phyloP scores from a whole-genome alignment of 2,888 invertebrate species.

The Pandemis cinnamomeana region DNA sequence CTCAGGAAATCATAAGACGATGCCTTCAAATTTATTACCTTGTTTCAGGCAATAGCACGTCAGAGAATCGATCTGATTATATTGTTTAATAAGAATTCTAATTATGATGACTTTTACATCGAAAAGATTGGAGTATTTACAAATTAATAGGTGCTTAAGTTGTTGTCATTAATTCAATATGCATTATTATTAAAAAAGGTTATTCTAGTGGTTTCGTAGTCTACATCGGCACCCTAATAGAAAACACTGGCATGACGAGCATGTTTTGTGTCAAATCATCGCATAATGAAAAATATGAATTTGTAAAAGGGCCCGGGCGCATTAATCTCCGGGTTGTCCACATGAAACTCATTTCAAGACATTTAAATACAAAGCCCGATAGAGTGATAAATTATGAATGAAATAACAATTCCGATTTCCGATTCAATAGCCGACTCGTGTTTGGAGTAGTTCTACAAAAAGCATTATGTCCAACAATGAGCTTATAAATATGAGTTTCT shows the following conservation, averaged over 20 bases:
- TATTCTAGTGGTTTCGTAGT: conserved; percentile 51
- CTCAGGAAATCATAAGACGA: conserved; percentile 72
- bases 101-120: not conserved
- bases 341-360: conserved; percentile 68
- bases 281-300: conserved; percentile 76
- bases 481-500: conserved; percentile 77
- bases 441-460: conserved; percentile 70
- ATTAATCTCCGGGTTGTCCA: conserved; percentile 71
- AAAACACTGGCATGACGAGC: conserved; percentile 69
- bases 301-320: conserved; percentile 57
- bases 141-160: not conserved
- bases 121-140: not conserved
- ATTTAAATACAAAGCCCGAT: conserved; percentile 79
- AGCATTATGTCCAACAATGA: conserved; percentile 73
- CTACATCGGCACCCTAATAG: conserved; percentile 61
- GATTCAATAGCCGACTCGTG: conserved; percentile 67
- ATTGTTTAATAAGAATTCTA: conserved; percentile 37
- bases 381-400: conserved; percentile 80
- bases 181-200: not conserved
- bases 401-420: conserved; percentile 70
- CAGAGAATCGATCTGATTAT: conserved; percentile 49
- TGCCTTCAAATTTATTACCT: conserved; percentile 67
- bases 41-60: conserved; percentile 49
- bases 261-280: conserved; percentile 77
- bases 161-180: not conserved